Evolutionary conservation across 1,140 invertebrate species (phyloP).

Genomic region (Drosophila sturtevanti): DNA sequence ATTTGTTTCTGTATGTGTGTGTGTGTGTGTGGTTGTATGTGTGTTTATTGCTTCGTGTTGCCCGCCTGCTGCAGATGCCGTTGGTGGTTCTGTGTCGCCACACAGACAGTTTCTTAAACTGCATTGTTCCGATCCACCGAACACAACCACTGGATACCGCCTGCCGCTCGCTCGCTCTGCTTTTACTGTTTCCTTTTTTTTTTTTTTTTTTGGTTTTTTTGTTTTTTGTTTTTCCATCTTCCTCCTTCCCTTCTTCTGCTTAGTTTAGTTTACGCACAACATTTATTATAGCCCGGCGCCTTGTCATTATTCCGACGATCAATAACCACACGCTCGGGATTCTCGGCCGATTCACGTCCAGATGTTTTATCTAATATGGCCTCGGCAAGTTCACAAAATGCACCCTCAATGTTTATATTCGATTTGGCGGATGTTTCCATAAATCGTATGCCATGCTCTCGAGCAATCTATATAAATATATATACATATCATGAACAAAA

Average conservation of each 20-base stretch:
- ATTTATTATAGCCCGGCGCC: constrained; percentile 81
- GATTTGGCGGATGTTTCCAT: constrained; percentile 99
- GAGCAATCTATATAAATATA: constrained; percentile 94
- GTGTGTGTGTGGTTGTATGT: constrained; percentile 44
- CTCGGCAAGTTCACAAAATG: constrained; percentile 98
- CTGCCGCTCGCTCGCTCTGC: neutral
- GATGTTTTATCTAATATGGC: constrained; percentile 96
- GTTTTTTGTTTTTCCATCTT: neutral
- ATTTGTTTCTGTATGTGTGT: neutral
- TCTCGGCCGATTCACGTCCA: constrained; percentile 87
- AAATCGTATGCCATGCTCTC: constrained; percentile 98
- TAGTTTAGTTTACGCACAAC: constrained; percentile 75
- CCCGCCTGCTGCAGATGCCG: neutral
- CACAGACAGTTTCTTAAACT: constrained; percentile 26
- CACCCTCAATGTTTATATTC: constrained; percentile 98
- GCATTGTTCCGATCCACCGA: neutral
- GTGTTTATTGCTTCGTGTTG: constrained; percentile 12
- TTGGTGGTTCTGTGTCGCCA: neutral
- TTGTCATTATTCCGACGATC: constrained; percentile 84
- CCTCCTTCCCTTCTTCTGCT: constrained; percentile 4
- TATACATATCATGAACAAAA: constrained; percentile 76
- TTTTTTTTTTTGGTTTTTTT: too few relatives aligned
- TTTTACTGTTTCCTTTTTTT: neutral
- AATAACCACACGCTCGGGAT: constrained; percentile 87
- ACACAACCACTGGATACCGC: constrained; percentile 4